A percentile compares a stretch with the other conserved stretches of the same genome.
Conservation (phyloP, 2,888 invertebrate species). For the Phengaris arion region DNA sequence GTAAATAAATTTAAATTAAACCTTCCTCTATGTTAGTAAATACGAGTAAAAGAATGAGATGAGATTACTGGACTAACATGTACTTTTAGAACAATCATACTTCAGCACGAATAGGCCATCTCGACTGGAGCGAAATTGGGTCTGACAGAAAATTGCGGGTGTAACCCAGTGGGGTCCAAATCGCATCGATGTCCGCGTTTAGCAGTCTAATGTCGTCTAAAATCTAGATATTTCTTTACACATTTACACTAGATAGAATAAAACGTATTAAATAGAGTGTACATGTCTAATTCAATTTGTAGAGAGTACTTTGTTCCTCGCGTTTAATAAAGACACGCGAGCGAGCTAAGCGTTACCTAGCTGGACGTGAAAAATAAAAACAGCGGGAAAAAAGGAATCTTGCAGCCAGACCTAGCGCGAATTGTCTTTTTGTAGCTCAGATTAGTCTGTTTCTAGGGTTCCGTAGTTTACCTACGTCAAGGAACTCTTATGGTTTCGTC, state of each 20-base stretch:
- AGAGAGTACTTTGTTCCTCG: not conserved
- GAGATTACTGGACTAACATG: too few species aligned
- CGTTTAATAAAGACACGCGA: not conserved
- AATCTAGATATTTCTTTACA: not conserved
- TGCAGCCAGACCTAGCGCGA: not conserved
- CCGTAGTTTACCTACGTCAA: too few species aligned
- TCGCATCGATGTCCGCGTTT: too few species aligned
- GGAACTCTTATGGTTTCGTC: too few species aligned
- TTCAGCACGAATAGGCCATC: too few species aligned
- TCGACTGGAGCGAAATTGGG: too few species aligned
- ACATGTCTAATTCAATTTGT: slow-evolving; percentile 9
- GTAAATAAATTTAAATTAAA: not conserved
- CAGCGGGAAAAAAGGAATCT: not conserved
- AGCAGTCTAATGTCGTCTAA: not conserved
- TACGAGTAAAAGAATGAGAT: not conserved
- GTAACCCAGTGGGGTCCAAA: too few species aligned
- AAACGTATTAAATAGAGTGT: not conserved
- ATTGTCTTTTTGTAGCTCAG: not conserved
- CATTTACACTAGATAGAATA: not conserved
- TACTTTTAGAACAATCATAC: too few species aligned
- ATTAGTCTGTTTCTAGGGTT: not conserved
- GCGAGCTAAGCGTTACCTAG: not conserved
- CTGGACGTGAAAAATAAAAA: not conserved
- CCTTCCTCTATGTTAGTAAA: not conserved
- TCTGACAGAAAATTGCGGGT: too few species aligned